These are phyloP conservation scores for Sycophila texana DNA, from an alignment of 2,888 invertebrate species.

Conservation along the genomic window DNA sequence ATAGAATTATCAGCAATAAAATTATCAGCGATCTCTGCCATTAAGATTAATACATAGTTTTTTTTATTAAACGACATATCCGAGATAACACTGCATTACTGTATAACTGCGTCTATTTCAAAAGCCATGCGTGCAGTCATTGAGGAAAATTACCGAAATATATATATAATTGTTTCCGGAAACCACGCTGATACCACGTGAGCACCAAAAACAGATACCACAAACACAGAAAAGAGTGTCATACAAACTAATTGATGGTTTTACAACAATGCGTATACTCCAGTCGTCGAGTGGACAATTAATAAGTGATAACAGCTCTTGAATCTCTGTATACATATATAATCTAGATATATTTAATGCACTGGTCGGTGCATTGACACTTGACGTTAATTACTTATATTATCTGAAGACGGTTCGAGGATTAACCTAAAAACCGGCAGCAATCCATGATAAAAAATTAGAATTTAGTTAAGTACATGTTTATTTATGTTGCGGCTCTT, in stretches of 20 bases:
- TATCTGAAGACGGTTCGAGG: too few relatives aligned
- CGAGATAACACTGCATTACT: background rate
- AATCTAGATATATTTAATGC: background rate
- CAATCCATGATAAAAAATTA: background rate
- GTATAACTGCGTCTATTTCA: background rate
- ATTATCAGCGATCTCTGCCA: background rate
- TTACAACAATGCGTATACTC: background rate
- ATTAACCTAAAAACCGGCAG: constrained; percentile 15
- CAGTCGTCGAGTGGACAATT: background rate
- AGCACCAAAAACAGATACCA: background rate
- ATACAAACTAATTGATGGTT: background rate
- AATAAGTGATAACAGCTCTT: background rate
- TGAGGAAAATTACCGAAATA: constrained; percentile 11
- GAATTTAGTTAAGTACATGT: background rate
- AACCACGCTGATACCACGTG: constrained; percentile 42
- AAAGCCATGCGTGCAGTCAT: background rate
- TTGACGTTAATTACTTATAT: background rate
- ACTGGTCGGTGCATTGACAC: background rate
- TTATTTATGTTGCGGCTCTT: background rate
- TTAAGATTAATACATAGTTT: background rate
- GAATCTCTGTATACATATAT: background rate
- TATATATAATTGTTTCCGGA: constrained; percentile 23
- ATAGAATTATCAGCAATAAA: too few relatives aligned
- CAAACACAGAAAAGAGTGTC: background rate
- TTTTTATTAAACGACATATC: constrained; percentile 4